Evolutionary conservation across 2,888 invertebrate genomes (phyloP).

Genomic region (Andrena haemorrhoa): DNA sequence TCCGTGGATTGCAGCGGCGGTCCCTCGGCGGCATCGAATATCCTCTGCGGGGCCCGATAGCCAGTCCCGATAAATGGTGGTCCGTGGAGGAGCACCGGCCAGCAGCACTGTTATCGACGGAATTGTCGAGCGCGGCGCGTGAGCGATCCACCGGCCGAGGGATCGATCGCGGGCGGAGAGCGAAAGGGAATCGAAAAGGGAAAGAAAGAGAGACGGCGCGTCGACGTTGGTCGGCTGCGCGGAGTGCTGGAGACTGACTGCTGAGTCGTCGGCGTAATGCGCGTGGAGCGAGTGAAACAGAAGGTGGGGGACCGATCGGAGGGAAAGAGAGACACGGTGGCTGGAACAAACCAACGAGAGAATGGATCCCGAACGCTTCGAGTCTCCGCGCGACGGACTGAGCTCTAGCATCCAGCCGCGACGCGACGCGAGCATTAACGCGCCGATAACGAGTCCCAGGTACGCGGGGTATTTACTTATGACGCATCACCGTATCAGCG

Average conservation of each 20-base stretch:
- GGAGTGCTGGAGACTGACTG: slow-evolving; percentile 71
- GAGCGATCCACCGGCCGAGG: not conserved
- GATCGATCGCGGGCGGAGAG: slow-evolving; percentile 3
- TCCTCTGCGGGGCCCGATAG: too few relatives aligned
- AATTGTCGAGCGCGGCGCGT: too few relatives aligned
- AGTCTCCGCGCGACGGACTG: slow-evolving; percentile 23
- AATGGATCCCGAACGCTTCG: slow-evolving; percentile 39
- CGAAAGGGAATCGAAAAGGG: slow-evolving; percentile 2
- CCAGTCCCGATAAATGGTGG: too few relatives aligned
- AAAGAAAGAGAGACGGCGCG: slow-evolving; percentile 61
- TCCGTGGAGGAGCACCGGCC: too few relatives aligned
- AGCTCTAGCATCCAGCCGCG: slow-evolving; percentile 15
- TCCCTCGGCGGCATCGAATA: too few relatives aligned
- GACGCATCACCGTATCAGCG: slow-evolving; percentile 65
- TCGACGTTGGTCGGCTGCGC: slow-evolving; percentile 71
- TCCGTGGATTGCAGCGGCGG: not conserved
- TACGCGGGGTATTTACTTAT: slow-evolving; percentile 66
- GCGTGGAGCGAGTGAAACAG: slow-evolving; percentile 63
- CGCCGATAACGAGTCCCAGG: slow-evolving; percentile 77
- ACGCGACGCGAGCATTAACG: slow-evolving; percentile 65
- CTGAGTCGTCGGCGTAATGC: slow-evolving; percentile 68
- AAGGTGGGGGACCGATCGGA: slow-evolving; percentile 34
- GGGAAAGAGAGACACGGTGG: slow-evolving; percentile 54
- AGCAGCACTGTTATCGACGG: too few relatives aligned
- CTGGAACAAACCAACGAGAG: slow-evolving; percentile 54